phyloP scores from a whole-genome alignment of 2,797 vertebrate species.

The Meriones psammophilus region DNA sequence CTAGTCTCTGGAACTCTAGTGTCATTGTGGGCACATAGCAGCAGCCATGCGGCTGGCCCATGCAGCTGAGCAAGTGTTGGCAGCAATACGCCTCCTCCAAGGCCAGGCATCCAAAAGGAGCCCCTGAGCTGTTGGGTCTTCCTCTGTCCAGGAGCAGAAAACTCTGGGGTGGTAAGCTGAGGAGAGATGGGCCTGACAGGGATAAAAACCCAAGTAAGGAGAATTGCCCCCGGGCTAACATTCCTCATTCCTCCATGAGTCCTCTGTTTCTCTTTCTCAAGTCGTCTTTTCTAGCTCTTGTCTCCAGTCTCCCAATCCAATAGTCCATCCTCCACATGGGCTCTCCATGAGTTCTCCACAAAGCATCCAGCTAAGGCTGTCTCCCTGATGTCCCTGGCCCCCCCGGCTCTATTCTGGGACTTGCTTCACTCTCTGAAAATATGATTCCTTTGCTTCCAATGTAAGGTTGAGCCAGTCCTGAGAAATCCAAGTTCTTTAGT shows the following conservation, averaged over 20 bases:
- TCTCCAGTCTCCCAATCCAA: neutral
- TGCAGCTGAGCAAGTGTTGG: no score
- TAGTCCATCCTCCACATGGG: neutral
- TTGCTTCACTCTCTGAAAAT: neutral
- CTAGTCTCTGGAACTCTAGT: neutral
- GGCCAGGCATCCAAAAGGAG: neutral
- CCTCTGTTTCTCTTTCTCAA: neutral
- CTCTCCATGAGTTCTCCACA: fast-evolving
- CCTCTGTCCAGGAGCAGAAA: neutral
- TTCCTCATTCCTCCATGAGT: neutral
- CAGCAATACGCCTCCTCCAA: neutral
- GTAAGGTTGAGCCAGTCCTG: no score
- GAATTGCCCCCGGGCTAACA: fast-evolving
- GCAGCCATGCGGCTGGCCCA: neutral
- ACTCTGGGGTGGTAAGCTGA: neutral
- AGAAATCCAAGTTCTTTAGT: no score
- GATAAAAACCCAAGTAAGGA: fast-evolving
- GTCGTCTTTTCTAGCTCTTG: neutral
- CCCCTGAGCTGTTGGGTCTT: neutral
- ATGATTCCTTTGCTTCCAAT: neutral
- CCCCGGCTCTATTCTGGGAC: neutral
- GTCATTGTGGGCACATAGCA: neutral
- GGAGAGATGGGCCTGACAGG: neutral
- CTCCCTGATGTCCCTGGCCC: fast-evolving
- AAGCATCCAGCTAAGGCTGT: neutral